Conservation (phyloP, 2,888 invertebrate genomes). For the Dolichomitus sp. region DNA sequence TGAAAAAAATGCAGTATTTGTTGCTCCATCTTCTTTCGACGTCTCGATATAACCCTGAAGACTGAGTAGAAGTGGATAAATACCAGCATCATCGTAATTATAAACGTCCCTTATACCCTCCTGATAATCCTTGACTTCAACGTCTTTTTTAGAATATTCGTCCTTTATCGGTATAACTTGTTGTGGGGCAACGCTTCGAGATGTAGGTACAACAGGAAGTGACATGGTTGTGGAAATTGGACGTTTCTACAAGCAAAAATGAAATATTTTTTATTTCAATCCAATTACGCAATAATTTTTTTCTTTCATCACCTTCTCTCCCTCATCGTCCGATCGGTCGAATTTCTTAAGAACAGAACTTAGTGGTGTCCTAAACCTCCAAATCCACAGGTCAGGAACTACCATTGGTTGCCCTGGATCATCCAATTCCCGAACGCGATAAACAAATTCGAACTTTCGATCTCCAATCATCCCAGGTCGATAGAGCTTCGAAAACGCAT, state of each 20-base stretch:
- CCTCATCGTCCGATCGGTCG: not conserved
- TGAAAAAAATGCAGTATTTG: not conserved
- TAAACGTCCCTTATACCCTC: not conserved
- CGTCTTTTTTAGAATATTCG: not conserved
- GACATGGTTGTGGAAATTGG: conserved; percentile 9
- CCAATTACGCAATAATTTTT: not conserved
- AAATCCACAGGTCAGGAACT: conserved; percentile 51
- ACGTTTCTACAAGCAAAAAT: conserved; percentile 24
- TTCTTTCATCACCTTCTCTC: conserved; percentile 28
- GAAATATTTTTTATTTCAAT: not conserved
- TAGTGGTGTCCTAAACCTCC: conserved; percentile 44
- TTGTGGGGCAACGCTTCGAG: conserved; percentile 9
- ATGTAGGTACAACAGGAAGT: not conserved
- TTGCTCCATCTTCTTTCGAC: conserved; percentile 4
- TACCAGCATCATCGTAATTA: conserved; percentile 43
- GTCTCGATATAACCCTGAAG: conserved; percentile 61
- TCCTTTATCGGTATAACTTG: not conserved
- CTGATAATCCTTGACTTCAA: not conserved
- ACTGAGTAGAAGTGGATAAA: conserved; percentile 52
- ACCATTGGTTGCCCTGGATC: conserved; percentile 44
- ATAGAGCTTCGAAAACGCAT: conserved; percentile 1
- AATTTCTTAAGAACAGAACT: conserved; percentile 30
- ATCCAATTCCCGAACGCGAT: conserved; percentile 29
- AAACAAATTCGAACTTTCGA: conserved; percentile 7
- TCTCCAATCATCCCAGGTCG: not conserved